These are phyloP conservation scores for Nilaparvata lugens DNA, from an alignment of 1,140 invertebrate genomes.

Conservation along the genomic window DNA sequence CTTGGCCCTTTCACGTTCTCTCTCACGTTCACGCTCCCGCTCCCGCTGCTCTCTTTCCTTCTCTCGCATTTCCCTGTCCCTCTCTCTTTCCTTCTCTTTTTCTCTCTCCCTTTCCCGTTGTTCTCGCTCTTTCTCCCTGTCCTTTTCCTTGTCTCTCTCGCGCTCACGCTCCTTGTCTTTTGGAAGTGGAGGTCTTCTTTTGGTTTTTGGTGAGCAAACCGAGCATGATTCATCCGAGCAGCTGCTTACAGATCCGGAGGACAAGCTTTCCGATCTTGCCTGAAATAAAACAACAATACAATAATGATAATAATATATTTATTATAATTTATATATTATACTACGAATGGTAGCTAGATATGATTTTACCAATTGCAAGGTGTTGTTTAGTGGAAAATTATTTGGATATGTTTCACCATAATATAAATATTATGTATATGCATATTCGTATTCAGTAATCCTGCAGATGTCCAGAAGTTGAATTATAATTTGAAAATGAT, in stretches of 20 bases:
- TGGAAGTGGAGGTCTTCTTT: slow-evolving; percentile 15
- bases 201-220: slow-evolving; percentile 44
- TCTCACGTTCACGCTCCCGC: slow-evolving; percentile 4
- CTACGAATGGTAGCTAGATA: too few relatives aligned
- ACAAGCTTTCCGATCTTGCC: slow-evolving; percentile 21
- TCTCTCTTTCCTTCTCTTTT: slow-evolving; percentile 1
- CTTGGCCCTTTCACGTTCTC: not conserved
- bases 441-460: too few relatives aligned
- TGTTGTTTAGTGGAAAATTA: too few relatives aligned
- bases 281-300: too few relatives aligned
- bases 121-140: slow-evolving; percentile 1
- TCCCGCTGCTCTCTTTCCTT: not conserved
- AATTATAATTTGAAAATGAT: too few relatives aligned
- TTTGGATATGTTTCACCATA: too few relatives aligned
- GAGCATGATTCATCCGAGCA: slow-evolving; percentile 74
- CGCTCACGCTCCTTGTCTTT: not conserved
- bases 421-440: too few relatives aligned
- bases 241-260: slow-evolving; percentile 59
- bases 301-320: too few relatives aligned
- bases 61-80: not conserved
- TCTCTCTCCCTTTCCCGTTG: slow-evolving; percentile 4
- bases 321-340: too few relatives aligned
- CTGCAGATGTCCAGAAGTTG: too few relatives aligned
- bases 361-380: too few relatives aligned
- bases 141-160: not conserved